A percentile compares a stretch with the other conserved stretches of the same genome.
Conservation (phyloP, 2,113 vertebrate genomes). For the Rhadina sibilatrix region DNA sequence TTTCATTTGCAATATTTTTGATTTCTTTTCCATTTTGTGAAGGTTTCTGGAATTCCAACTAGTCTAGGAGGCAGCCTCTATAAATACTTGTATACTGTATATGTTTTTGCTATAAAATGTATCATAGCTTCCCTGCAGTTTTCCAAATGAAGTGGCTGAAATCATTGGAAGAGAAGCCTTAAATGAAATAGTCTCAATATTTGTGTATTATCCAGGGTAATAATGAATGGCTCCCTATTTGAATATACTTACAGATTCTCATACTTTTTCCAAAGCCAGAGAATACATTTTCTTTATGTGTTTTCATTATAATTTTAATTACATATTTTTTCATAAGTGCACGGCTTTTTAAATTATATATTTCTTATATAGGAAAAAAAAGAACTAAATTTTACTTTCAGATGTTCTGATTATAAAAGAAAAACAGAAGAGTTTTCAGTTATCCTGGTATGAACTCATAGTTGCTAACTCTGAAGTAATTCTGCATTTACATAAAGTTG, state of each 20-base stretch:
- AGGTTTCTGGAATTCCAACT: neutral
- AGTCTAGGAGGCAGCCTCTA: neutral
- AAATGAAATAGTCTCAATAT: neutral
- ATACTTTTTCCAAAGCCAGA: neutral
- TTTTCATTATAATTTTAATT: constrained; percentile 33
- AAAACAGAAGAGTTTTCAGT: neutral
- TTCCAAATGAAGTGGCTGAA: neutral
- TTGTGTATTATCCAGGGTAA: neutral
- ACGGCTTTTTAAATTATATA: neutral
- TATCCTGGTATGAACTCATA: neutral
- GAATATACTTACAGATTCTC: neutral
- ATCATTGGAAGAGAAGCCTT: neutral
- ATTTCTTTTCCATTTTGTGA: neutral
- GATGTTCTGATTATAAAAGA: neutral
- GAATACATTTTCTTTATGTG: constrained; percentile 4
- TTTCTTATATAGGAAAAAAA: neutral
- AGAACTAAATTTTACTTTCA: neutral
- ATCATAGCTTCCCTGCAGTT: neutral
- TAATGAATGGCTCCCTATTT: neutral
- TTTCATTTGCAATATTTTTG: neutral
- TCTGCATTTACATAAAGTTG: neutral
- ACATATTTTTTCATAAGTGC: neutral
- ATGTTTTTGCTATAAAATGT: neutral
- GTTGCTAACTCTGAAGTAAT: neutral
- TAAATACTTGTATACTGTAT: neutral